phyloP scores from a whole-genome alignment of 2,113 vertebrate species.

The Blennius ocellaris region DNA sequence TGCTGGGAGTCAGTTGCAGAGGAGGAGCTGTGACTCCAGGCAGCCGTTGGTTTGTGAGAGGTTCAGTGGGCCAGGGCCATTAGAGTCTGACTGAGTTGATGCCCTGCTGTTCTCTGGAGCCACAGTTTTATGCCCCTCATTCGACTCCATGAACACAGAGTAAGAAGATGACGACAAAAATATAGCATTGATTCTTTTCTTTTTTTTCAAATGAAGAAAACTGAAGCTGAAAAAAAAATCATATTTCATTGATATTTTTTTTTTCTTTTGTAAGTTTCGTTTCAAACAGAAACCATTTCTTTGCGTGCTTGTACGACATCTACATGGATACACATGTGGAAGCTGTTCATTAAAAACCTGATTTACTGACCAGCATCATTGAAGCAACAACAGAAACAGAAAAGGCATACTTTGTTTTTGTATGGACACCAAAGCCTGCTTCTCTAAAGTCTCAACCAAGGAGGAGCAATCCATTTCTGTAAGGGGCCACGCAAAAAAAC shows the following conservation, averaged over 20 bases:
- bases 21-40: conserved; percentile 44
- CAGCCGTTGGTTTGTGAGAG: conserved; percentile 41
- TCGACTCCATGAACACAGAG: conserved; percentile 30
- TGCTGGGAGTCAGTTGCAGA: conserved; percentile 31
- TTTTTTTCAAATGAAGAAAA: neutral
- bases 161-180: neutral
- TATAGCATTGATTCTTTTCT: neutral
- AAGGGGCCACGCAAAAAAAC: too few relatives aligned
- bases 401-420: neutral
- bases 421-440: conserved; percentile 6
- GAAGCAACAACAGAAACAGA: neutral
- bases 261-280: neutral
- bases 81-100: conserved; percentile 64
- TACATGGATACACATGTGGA: conserved; percentile 6
- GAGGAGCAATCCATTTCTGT: too few relatives aligned
- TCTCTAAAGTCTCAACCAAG: neutral
- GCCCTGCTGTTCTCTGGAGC: conserved; percentile 62
- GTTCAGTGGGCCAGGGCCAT: conserved; percentile 53
- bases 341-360: conserved; percentile 1
- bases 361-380: neutral
- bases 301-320: neutral
- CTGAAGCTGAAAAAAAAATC: neutral
- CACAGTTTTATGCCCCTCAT: conserved; percentile 9
- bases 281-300: neutral
- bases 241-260: neutral